A percentile compares a stretch with the other conserved stretches of the same genome.
phyloP scores from a whole-genome alignment of 2,888 invertebrate genomes.

The Pandemis heparana region DNA sequence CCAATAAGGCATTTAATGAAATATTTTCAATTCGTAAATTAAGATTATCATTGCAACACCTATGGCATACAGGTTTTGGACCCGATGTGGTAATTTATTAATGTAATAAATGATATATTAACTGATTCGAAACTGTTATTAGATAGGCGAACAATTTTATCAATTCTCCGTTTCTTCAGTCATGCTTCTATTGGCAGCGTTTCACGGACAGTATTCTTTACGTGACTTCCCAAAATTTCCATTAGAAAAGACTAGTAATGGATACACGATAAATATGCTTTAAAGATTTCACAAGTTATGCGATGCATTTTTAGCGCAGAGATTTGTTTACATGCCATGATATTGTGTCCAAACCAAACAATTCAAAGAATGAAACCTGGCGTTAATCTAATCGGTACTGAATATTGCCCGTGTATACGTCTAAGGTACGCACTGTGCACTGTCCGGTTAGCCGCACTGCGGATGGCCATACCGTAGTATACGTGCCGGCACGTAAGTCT shows the following conservation, averaged over 20 bases:
- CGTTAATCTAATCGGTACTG: too few species aligned
- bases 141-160: slow-evolving; percentile 30
- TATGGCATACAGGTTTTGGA: slow-evolving; percentile 39
- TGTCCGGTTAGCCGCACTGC: too few species aligned
- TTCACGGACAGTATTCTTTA: not conserved
- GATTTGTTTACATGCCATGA: too few species aligned
- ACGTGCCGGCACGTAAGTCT: too few species aligned
- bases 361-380: too few species aligned
- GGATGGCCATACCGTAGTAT: too few species aligned
- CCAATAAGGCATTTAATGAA: slow-evolving; percentile 57
- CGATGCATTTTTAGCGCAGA: too few species aligned
- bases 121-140: slow-evolving; percentile 31
- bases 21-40: slow-evolving; percentile 38
- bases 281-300: too few species aligned
- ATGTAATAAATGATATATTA: slow-evolving; percentile 37
- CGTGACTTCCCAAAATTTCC: not conserved
- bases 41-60: slow-evolving; percentile 31
- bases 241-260: not conserved
- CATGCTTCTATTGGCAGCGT: slow-evolving; percentile 30
- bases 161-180: slow-evolving; percentile 13
- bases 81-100: slow-evolving; percentile 40
- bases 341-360: too few species aligned
- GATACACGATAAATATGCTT: not conserved
- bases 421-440: too few species aligned
- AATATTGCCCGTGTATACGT: too few species aligned